phyloP scores from a whole-genome alignment of 2,113 vertebrate species.

The Aptenodytes forsteri region DNA sequence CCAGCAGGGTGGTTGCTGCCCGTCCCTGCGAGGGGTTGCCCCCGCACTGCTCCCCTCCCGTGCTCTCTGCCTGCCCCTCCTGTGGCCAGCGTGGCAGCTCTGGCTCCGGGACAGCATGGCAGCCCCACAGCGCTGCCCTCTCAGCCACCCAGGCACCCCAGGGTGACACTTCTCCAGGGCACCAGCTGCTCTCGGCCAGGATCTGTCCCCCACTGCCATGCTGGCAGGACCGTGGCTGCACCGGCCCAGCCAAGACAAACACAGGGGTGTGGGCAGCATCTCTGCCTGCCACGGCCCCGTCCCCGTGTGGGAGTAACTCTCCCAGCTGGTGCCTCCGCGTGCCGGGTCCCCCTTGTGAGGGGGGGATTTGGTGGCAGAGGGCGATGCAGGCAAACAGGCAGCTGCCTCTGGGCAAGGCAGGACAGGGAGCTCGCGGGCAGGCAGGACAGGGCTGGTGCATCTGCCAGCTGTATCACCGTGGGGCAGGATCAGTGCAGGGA shows the following conservation, averaged over 20 bases:
- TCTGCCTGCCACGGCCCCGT: not conserved
- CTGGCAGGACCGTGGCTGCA: accelerated
- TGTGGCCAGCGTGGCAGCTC: not conserved
- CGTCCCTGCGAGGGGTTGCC: too few relatives aligned
- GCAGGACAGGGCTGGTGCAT: not conserved
- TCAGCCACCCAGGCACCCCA: too few relatives aligned
- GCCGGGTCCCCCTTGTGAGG: too few relatives aligned
- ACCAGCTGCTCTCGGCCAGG: not conserved
- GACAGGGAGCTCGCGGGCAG: too few relatives aligned
- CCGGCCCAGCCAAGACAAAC: not conserved
- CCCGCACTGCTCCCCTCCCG: not conserved
- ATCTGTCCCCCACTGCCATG: not conserved
- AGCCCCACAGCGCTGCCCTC: not conserved
- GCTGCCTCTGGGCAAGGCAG: not conserved
- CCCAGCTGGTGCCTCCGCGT: not conserved
- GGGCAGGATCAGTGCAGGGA: not conserved
- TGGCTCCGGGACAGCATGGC: not conserved
- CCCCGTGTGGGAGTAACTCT: not conserved
- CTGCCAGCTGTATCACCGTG: not conserved
- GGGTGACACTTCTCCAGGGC: not conserved
- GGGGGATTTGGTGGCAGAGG: not conserved
- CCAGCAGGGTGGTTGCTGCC: not conserved
- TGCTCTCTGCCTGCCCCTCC: not conserved
- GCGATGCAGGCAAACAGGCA: not conserved
- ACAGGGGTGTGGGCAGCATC: not conserved